These are phyloP conservation scores for Callionymus lyra DNA, from an alignment of 2,113 vertebrate species.

Conservation along the genomic window DNA sequence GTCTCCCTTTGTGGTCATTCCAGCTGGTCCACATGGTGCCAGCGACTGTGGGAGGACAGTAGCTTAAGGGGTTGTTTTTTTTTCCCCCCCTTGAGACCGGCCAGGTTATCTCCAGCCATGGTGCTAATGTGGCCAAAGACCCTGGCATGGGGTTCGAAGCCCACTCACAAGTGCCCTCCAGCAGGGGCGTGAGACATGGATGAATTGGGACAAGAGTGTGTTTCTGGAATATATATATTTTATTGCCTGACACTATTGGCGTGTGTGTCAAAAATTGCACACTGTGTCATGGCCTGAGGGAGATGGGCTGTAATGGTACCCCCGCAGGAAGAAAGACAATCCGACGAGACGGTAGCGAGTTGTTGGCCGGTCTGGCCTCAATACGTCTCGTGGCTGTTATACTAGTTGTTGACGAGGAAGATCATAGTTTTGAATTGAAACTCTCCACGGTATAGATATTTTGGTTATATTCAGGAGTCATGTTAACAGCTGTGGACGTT, in stretches of 20 bases:
- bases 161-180: constrained; percentile 39
- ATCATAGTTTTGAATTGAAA: too few relatives aligned
- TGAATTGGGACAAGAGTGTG: not conserved
- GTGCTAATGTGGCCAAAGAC: constrained; percentile 49
- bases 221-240: not conserved
- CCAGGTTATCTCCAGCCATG: constrained; percentile 38
- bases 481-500: too few relatives aligned
- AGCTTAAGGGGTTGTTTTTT: constrained; percentile 43
- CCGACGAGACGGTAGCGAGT: too few relatives aligned
- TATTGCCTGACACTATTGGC: constrained; percentile 7
- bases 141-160: constrained; percentile 29
- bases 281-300: constrained; percentile 37
- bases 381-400: constrained; percentile 44
- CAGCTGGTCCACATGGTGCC: constrained; percentile 40
- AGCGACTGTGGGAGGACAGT: constrained; percentile 40
- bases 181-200: constrained; percentile 32
- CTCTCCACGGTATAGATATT: too few relatives aligned
- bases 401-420: too few relatives aligned
- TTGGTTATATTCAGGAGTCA: too few relatives aligned
- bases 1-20: constrained; percentile 50
- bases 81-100: constrained; percentile 14
- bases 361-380: constrained; percentile 34
- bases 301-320: too few relatives aligned
- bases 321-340: constrained; percentile 37
- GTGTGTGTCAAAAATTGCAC: constrained; percentile 7